Base-by-base conservation (phyloP, 2,797 vertebrate species). In the Cynodonichthys magdalenae region DNA sequence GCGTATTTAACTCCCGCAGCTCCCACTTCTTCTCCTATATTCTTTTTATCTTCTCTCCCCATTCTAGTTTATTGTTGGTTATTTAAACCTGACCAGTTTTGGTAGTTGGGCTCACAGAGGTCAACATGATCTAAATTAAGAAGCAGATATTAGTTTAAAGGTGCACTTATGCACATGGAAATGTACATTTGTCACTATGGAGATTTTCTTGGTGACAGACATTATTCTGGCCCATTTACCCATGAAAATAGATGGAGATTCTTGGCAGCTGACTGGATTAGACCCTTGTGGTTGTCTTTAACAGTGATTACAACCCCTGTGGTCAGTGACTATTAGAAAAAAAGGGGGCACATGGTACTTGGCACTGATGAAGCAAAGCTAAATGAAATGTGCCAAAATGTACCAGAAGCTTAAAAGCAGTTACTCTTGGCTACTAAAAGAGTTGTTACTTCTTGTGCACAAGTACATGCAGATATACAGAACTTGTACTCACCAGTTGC, bases 401-500 rank as follows among this genome's bases (percentile, higher is more conserved):
- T 54, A 59, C 53, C 47, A 53, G 66, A 61, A 39, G 27, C 44
- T 12, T 59, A 12, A 20, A 48, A 60, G 52, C 55, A 45, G 56
- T 49, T 41, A 12, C 60, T 7, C 31, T 7, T 7, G 31, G 31
- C 31, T 34, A 9, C 31, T 34, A 19, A n/a, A 36, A 12, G 12
- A 36, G 10, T 39, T 2, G 36, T 14, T 39, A 29, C n/a, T 70
- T 60, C 7, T 15, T 47, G 15, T 53, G 10, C 24, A 17, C 11
- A 69, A 29, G 12, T 31, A 20, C 12, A 9, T 24, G 18, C 5
- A 19, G 3, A 44, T 53, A 24, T 29, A 7, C 44, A 7, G 6
- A 18, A n/a, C 8, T 45, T n/a, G 7, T 53, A 77, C 97, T 96
- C 83, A 99, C 97, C 97, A 99, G 89, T 99, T 99, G 91, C 97